Conservation (phyloP, 1,140 invertebrate species). For the Monomorium pharaonis region DNA sequence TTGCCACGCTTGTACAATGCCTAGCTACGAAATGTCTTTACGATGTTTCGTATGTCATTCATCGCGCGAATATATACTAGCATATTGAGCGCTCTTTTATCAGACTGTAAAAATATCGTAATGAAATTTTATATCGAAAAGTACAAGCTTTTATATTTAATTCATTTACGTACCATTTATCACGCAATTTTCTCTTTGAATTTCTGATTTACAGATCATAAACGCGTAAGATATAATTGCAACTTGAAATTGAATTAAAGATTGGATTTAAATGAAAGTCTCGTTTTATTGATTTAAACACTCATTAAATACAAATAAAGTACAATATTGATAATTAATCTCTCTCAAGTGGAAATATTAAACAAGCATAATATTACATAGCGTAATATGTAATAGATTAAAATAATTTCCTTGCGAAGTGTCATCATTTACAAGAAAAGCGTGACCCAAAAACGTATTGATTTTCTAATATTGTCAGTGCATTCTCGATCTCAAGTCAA, state of each 20-base stretch:
- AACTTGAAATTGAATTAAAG: not conserved
- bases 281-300: not conserved
- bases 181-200: not conserved
- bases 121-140: not conserved
- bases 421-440: not conserved
- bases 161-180: not conserved
- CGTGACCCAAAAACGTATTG: not conserved
- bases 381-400: too few relatives aligned
- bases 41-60: not conserved
- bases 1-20: slow-evolving; percentile 42
- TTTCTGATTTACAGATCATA: not conserved
- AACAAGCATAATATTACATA: not conserved
- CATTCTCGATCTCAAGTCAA: not conserved
- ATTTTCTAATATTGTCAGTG: not conserved
- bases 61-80: slow-evolving; percentile 1
- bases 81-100: not conserved
- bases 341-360: not conserved
- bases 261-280: not conserved
- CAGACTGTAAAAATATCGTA: not conserved
- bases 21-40: slow-evolving; percentile 2
- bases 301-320: not conserved
- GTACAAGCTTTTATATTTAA: not conserved
- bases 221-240: not conserved
- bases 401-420: not conserved
- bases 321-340: not conserved